Conservation (phyloP, 2,113 vertebrate genomes). For the Balaenoptera acutorostrata region DNA sequence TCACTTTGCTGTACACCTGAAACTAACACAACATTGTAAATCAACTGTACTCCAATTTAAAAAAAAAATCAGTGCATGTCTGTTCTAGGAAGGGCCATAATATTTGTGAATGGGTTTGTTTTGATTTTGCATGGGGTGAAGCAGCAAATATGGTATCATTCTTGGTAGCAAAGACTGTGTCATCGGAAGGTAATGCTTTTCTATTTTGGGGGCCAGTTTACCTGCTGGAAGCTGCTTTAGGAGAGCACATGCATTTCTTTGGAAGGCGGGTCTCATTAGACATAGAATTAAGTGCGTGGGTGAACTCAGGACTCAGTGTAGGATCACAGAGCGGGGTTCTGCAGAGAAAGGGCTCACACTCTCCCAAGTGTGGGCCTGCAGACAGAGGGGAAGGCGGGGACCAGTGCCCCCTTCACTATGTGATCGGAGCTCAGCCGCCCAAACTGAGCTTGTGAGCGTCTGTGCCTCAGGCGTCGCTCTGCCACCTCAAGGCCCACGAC, state of each 20-base stretch:
- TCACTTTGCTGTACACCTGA: too few species aligned
- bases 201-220: not conserved
- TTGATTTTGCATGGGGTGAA: rapidly evolving
- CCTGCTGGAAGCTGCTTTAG: not conserved
- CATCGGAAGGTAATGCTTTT: not conserved
- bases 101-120: not conserved
- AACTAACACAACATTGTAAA: too few species aligned
- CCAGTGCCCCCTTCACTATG: too few species aligned
- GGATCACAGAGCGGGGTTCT: too few species aligned
- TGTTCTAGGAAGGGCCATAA: not conserved
- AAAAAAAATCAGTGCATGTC: too few species aligned
- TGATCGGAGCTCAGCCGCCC: not conserved
- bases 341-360: not conserved
- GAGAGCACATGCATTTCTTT: not conserved
- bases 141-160: too few species aligned
- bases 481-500: too few species aligned
- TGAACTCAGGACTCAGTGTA: rapidly evolving
- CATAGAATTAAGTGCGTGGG: rapidly evolving
- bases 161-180: not conserved
- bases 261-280: rapidly evolving
- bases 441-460: too few species aligned
- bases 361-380: too few species aligned
- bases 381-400: too few species aligned
- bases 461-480: too few species aligned
- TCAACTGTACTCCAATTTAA: too few species aligned